Evolutionary conservation across 2,797 vertebrate species (phyloP).

Genomic region (Harpagifer antarcticus): DNA sequence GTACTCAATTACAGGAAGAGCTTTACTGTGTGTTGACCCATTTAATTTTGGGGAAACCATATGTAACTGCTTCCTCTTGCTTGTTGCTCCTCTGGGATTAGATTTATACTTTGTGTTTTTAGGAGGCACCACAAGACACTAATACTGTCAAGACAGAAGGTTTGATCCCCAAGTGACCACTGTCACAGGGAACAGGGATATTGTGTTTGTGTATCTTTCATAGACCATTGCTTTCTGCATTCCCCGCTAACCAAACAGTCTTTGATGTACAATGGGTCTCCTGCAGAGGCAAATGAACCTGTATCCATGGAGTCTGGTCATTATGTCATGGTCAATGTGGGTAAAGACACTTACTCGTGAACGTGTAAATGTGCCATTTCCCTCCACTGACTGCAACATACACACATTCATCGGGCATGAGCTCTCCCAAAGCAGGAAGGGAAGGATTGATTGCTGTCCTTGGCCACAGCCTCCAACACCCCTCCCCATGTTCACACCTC

Average conservation of each 20-base stretch:
- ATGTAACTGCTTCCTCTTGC: background rate
- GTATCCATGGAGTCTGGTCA: constrained; percentile 16
- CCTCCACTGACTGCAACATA: constrained; percentile 19
- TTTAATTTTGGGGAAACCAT: background rate
- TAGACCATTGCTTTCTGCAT: constrained; percentile 24
- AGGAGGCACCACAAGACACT: background rate
- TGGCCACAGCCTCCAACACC: constrained; percentile 25
- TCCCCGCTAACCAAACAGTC: constrained; percentile 7
- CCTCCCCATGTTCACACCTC: constrained; percentile 35
- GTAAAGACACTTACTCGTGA: constrained; percentile 15
- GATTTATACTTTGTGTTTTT: constrained; percentile 14
- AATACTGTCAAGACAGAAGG: constrained; percentile 20
- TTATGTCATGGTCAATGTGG: constrained; percentile 6
- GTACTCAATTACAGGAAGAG: background rate
- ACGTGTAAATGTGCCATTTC: constrained; percentile 19
- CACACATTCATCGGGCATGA: background rate
- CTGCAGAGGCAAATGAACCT: constrained; percentile 24
- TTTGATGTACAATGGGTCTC: constrained; percentile 14
- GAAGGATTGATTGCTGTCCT: constrained; percentile 60
- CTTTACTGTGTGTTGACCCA: background rate
- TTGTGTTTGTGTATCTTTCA: constrained; percentile 30
- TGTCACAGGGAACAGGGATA: constrained; percentile 25
- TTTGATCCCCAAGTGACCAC: constrained; percentile 15
- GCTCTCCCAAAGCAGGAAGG: constrained; percentile 14
- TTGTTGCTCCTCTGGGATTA: background rate